A percentile compares a stretch with the other conserved stretches of the same genome.
Evolutionary conservation across 1,140 invertebrate species (phyloP).

Genomic region (Drosophila tropicalis): DNA sequence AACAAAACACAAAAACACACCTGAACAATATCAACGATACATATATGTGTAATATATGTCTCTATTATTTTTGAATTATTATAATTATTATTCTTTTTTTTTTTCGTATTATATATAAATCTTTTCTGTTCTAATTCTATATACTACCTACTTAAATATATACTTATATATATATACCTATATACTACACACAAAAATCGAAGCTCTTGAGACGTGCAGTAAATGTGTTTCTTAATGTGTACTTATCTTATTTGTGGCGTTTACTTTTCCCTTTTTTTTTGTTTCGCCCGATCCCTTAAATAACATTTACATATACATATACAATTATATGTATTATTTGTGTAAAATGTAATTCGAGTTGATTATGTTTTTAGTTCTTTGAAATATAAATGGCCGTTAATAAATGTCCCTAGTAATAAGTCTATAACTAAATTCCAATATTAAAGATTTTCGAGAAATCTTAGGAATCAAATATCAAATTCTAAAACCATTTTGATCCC

Average conservation of each 20-base stretch:
- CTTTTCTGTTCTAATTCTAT: constrained; percentile 52
- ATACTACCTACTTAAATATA: constrained; percentile 41
- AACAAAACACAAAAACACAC: constrained; percentile 46
- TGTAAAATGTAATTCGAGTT: constrained; percentile 33
- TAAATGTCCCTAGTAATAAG: constrained; percentile 1
- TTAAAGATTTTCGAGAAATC: too few species aligned
- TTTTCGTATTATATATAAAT: constrained; percentile 35
- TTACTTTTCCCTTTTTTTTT: constrained; percentile 48
- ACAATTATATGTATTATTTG: constrained; percentile 10
- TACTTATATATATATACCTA: constrained; percentile 49
- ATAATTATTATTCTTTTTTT: background rate
- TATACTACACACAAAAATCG: constrained; percentile 60
- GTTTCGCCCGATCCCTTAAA: constrained; percentile 45
- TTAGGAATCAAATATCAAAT: too few species aligned
- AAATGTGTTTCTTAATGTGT: constrained; percentile 69
- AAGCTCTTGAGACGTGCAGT: constrained; percentile 82
- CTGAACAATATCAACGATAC: constrained; percentile 59
- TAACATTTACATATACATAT: background rate
- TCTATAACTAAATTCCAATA: too few species aligned
- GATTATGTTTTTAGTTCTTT: constrained; percentile 6
- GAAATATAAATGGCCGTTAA: background rate
- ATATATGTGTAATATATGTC: constrained; percentile 1
- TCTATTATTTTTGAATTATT: constrained; percentile 44
- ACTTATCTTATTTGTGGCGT: constrained; percentile 58
- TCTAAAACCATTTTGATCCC: too few species aligned